Evolutionary conservation across 2,113 vertebrate species (phyloP), one percentile per base, ranked within the genome.

Genomic region (Lates calcarifer): DNA sequence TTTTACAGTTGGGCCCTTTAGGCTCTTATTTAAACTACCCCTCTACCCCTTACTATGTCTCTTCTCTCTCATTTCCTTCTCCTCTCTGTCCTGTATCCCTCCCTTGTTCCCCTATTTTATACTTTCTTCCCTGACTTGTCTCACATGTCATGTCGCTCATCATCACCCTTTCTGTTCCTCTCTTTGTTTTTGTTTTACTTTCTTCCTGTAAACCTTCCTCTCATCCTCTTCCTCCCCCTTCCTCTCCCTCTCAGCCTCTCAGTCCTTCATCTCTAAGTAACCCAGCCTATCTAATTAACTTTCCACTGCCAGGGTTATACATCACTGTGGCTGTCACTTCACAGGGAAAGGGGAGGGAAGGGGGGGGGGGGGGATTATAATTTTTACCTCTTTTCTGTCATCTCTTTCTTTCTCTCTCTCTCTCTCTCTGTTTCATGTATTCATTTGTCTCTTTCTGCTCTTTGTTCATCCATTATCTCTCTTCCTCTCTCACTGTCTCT

Each of bases 201-300:
- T 67, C 56, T 79, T 77, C 51, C 45, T 66, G 31, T 29, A 55
- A 61, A 26, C 75, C 69, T 57, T 77, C 60, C 70, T 78, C 75
- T 82, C 70, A 35, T 80, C 57, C 45, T 70, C 28, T 20, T 66
- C 39, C 57, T 61, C 45, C 47, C 53, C 60, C 60, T 63, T 66
- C 55, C 55, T 39, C 62, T 64, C 20, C 43, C 39, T 41, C 70
- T 83, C 63, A 75, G 74, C 84, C 84, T 74, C 53, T 74, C 74
- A 84, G 87, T 87, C 82, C 85, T 85, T 87, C 87, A 91, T 92
- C 76, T 90, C 74, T 91, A 87, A 90, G 91, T 93, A 92, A 89
- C 90, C 77, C 91, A 78, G 90, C 89, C 87, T 91, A 89, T 94
- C 94, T 95, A 94, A 95, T 95, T 95, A 95, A 95, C 93, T 95